phyloP scores from a whole-genome alignment of 2,888 invertebrate species.

The Branchinecta sandiegonensis region DNA sequence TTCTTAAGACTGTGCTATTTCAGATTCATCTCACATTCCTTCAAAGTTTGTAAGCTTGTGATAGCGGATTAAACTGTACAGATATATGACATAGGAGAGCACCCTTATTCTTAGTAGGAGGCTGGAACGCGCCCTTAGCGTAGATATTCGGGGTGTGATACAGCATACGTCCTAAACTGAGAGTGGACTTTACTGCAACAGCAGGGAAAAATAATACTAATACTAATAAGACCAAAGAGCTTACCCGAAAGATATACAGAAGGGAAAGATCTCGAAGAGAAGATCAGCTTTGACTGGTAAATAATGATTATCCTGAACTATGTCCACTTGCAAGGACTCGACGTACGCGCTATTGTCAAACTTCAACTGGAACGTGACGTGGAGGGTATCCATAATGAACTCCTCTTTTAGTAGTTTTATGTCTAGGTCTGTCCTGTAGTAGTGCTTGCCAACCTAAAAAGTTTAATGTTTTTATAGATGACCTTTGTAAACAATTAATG shows the following conservation, averaged over 20 bases:
- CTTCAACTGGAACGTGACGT: constrained; percentile 81
- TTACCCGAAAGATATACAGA: constrained; percentile 90
- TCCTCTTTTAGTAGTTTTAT: constrained; percentile 79
- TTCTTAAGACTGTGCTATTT: too few species aligned
- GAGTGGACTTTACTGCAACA: too few species aligned
- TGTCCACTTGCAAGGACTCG: constrained; percentile 61
- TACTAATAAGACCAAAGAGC: constrained; percentile 32
- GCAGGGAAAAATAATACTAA: background rate
- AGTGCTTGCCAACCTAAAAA: constrained; percentile 64
- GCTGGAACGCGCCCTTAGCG: too few species aligned
- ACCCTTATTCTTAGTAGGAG: too few species aligned
- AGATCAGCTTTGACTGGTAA: constrained; percentile 75
- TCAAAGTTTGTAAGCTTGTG: too few species aligned
- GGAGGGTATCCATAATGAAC: constrained; percentile 72
- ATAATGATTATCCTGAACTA: constrained; percentile 60
- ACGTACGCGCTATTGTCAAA: constrained; percentile 89
- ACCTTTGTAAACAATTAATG: too few species aligned
- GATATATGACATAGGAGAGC: too few species aligned
- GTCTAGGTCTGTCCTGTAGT: constrained; percentile 86
- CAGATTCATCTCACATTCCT: too few species aligned
- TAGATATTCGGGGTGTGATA: too few species aligned
- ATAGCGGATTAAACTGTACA: too few species aligned
- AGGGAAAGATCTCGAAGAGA: constrained; percentile 91
- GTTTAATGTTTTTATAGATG: too few species aligned
- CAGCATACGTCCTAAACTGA: too few species aligned